Evolutionary conservation across 2,113 vertebrate species (phyloP).

Genomic region (Abramis brama): DNA sequence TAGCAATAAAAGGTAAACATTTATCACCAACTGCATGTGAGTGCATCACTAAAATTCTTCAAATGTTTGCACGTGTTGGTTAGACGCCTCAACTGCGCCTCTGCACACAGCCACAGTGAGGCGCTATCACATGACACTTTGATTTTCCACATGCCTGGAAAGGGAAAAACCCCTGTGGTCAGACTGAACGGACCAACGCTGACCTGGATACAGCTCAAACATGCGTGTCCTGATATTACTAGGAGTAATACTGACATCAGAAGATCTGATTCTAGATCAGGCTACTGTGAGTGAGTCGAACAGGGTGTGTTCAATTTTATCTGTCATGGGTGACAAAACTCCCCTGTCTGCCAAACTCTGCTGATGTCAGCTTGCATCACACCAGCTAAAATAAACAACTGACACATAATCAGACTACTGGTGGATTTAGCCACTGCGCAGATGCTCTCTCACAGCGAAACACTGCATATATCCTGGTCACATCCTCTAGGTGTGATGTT

Average conservation of each 20-base stretch:
- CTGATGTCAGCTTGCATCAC: constrained; percentile 51
- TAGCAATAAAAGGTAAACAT: neutral
- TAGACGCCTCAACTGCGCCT: constrained; percentile 26
- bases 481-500: neutral
- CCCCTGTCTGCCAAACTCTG: constrained; percentile 37
- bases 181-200: constrained; percentile 17
- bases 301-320: constrained; percentile 45
- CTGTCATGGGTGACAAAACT: constrained; percentile 41
- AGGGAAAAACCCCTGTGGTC: constrained; percentile 12
- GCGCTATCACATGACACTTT: constrained; percentile 37
- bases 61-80: neutral
- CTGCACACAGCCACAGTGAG: constrained; percentile 43
- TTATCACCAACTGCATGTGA: neutral
- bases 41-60: constrained; percentile 5
- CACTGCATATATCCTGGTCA: neutral
- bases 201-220: neutral
- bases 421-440: constrained; percentile 15
- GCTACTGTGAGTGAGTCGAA: constrained; percentile 2
- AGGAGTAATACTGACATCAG: neutral
- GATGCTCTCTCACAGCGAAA: constrained; percentile 13
- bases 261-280: constrained; percentile 19
- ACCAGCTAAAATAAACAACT: constrained; percentile 45
- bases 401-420: constrained; percentile 46
- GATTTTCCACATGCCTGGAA: neutral
- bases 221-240: neutral